These are phyloP conservation scores for Dichetophora obliterata DNA, from an alignment of 2,888 invertebrate species.

Conservation along the genomic window DNA sequence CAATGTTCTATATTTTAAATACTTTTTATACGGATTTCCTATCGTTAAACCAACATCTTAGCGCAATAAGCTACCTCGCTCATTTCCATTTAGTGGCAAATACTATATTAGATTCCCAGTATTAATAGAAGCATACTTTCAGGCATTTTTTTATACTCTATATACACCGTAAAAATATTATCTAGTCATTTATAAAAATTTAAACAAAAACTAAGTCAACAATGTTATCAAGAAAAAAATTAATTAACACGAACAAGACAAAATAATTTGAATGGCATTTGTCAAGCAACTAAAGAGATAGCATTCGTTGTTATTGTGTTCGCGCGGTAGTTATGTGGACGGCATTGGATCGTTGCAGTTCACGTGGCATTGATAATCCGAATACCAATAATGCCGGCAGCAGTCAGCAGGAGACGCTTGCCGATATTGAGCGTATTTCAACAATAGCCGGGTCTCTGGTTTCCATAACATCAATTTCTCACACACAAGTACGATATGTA, in stretches of 20 bases:
- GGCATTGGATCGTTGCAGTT: slow-evolving; percentile 64
- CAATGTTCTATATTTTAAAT: too few species aligned
- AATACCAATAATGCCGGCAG: slow-evolving; percentile 58
- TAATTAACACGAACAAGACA: neutral
- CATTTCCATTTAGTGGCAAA: neutral
- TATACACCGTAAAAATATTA: slow-evolving; percentile 8
- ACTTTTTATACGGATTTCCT: too few species aligned
- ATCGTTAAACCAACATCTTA: too few species aligned
- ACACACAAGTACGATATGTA: slow-evolving; percentile 69
- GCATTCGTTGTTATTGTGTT: slow-evolving; percentile 42
- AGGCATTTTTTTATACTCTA: slow-evolving; percentile 38
- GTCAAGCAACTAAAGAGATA: slow-evolving; percentile 44
- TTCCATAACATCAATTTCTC: slow-evolving; percentile 74
- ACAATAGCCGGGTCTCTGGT: slow-evolving; percentile 80
- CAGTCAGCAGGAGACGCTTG: slow-evolving; percentile 74
- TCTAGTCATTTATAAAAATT: neutral
- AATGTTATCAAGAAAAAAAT: neutral
- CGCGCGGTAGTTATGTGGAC: slow-evolving; percentile 48
- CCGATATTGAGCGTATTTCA: slow-evolving; percentile 76
- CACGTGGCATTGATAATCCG: slow-evolving; percentile 62
- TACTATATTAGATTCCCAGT: neutral
- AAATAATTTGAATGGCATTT: slow-evolving; percentile 28
- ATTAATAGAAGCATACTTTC: slow-evolving; percentile 47
- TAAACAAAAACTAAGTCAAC: neutral
- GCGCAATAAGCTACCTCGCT: too few species aligned